These are phyloP conservation scores for Sinohyriopsis cumingii DNA, from an alignment of 2,888 invertebrate species.

Conservation along the genomic window DNA sequence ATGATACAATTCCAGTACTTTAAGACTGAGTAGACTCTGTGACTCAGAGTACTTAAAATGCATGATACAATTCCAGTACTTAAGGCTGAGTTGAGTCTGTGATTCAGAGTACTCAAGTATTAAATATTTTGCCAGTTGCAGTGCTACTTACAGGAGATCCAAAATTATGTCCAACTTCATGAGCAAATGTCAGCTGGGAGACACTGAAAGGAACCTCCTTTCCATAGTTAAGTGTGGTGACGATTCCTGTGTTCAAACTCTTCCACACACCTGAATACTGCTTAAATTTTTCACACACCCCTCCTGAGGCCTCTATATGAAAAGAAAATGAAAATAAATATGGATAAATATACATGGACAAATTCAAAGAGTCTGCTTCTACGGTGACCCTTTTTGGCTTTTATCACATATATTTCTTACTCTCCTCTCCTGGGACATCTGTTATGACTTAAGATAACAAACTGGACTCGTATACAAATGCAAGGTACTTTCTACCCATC, in stretches of 20 bases:
- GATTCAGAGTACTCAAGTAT: not conserved
- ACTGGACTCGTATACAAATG: no score
- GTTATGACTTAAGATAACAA: no score
- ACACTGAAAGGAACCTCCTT: constrained; percentile 83
- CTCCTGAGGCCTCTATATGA: constrained; percentile 90
- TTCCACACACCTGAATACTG: constrained; percentile 73
- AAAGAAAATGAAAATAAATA: not conserved
- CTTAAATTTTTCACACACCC: constrained; percentile 98
- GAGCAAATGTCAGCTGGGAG: constrained; percentile 96
- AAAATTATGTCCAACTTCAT: constrained; percentile 99
- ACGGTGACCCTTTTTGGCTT: no score
- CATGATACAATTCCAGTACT: constrained; percentile 85
- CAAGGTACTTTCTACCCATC: no score
- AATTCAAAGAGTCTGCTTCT: no score
- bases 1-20: no score
- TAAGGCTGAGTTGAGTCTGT: constrained; percentile 81
- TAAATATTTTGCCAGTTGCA: not conserved
- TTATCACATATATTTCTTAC: no score
- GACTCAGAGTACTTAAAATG: no score
- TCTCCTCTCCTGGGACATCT: no score
- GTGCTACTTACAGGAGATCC: constrained; percentile 75
- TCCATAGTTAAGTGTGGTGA: constrained; percentile 99
- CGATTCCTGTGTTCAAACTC: constrained; percentile 97
- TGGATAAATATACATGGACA: no score
- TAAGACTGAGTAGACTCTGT: no score